Evolutionary conservation across 2,888 invertebrate genomes (phyloP), one percentile per base, ranked within the genome.

Genomic region (Muscina levida): DNA sequence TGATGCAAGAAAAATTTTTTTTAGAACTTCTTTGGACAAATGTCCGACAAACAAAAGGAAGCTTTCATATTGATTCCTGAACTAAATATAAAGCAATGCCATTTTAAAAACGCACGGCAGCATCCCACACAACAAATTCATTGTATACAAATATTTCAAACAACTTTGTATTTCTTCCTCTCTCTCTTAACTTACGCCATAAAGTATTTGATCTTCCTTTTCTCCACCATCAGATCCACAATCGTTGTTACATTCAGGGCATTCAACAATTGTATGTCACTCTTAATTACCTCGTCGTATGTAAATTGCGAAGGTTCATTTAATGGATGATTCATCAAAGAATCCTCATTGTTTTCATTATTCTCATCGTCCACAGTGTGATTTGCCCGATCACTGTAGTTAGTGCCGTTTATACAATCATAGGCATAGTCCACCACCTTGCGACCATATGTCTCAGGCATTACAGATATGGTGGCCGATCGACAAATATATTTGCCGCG

Each of bases 141-240:
- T n/a, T n/a, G n/a, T n/a, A n/a, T n/a, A n/a, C n/a, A n/a, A n/a
- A n/a, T n/a, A n/a, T n/a, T n/a, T n/a, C n/a, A n/a, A n/a, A n/a
- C n/a, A n/a, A n/a, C n/a, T 13, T 37, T 67, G 57, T 70, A n/a
- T 22, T 51, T 51, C 1, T n/a, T n/a, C n/a, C n/a, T n/a, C n/a
- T n/a, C n/a, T n/a, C 46, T 37, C 37, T 56, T 31, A 44, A 73
- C 94, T 93, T 92, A 96, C 96, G 95, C 93, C 90, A 96, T 90
- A 79, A 94, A 94, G 90, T 93, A 96, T 90, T 96, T 96, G 48
- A 95, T 94, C 91, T 96, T 96, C 86, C 95, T 94, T 87, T 95
- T 95, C 88, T 96, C 96, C 8, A 96, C 95, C 96, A 96, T 96
- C 71, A 96, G 92, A 90, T 96, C 96, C 82, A 95, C 93, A 85